Evolutionary conservation across 2,888 invertebrate genomes (phyloP).

Genomic region (Invenusta paracnida): DNA sequence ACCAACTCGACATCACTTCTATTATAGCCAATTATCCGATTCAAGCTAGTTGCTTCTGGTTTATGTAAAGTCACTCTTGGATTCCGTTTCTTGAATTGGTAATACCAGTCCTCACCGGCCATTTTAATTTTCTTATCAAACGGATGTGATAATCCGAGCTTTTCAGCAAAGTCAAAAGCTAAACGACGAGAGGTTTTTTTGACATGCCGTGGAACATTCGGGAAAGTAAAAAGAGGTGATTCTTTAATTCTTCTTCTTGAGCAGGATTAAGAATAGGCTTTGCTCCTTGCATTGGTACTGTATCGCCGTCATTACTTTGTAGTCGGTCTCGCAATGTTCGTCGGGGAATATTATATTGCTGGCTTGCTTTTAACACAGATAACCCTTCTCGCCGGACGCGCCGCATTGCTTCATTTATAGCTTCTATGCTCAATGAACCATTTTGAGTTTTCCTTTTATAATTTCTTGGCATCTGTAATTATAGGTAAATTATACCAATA

Average conservation of each 20-base stretch:
- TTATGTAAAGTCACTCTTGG: conserved; percentile 30
- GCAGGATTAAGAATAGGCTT: not conserved
- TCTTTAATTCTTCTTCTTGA: conserved; percentile 28
- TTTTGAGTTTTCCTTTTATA: conserved; percentile 22
- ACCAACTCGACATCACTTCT: conserved; percentile 30
- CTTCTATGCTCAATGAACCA: not conserved
- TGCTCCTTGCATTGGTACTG: not conserved
- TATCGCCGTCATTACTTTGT: not conserved
- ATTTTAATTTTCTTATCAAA: conserved; percentile 30
- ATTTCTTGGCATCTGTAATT: conserved; percentile 9
- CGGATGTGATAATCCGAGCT: not conserved
- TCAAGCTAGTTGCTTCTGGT: conserved; percentile 38
- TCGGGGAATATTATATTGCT: conserved; percentile 16
- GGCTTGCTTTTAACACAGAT: not conserved
- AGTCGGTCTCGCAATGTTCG: conserved; percentile 31
- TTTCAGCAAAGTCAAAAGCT: conserved; percentile 33
- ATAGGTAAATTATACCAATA: not conserved
- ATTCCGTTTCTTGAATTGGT: conserved; percentile 34
- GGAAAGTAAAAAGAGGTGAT: conserved; percentile 19
- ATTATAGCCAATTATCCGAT: conserved; percentile 35
- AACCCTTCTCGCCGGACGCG: not conserved
- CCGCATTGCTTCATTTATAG: not conserved
- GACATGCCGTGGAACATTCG: conserved; percentile 27
- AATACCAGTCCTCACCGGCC: conserved; percentile 36
- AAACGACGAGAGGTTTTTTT: not conserved